A percentile compares a stretch with the other conserved stretches of the same genome.
phyloP scores from a whole-genome alignment of 1,140 invertebrate genomes.

The Planococcus citri region DNA sequence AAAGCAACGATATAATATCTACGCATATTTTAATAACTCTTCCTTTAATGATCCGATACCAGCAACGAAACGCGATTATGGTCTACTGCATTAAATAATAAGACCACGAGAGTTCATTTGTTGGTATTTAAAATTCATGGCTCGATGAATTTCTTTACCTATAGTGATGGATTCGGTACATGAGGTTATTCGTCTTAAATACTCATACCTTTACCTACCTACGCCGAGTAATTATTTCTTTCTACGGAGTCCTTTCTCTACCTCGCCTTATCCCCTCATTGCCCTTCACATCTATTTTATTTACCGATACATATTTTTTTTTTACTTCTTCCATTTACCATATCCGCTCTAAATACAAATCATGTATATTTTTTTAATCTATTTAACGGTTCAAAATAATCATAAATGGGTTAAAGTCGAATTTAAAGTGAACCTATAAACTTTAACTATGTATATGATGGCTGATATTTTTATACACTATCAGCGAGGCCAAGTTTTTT shows the following conservation, averaged over 20 bases:
- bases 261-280: neutral
- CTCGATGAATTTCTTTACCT: neutral
- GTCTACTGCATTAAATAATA: neutral
- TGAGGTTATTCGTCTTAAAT: slow-evolving; percentile 6
- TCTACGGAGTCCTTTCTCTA: neutral
- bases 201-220: no score
- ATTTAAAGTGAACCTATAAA: no score
- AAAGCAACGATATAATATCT: neutral
- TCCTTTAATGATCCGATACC: neutral
- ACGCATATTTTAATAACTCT: neutral
- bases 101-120: no score
- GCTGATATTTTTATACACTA: no score
- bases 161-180: neutral
- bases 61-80: neutral
- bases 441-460: no score
- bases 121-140: neutral
- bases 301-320: no score
- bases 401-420: no score
- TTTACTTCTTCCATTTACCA: no score
- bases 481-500: no score
- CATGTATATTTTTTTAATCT: no score
- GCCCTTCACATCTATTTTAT: neutral
- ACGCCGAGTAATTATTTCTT: neutral
- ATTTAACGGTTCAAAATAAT: no score
- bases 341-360: no score